Base-by-base conservation (phyloP, 2,888 invertebrate species). In the Hedya salicella region DNA sequence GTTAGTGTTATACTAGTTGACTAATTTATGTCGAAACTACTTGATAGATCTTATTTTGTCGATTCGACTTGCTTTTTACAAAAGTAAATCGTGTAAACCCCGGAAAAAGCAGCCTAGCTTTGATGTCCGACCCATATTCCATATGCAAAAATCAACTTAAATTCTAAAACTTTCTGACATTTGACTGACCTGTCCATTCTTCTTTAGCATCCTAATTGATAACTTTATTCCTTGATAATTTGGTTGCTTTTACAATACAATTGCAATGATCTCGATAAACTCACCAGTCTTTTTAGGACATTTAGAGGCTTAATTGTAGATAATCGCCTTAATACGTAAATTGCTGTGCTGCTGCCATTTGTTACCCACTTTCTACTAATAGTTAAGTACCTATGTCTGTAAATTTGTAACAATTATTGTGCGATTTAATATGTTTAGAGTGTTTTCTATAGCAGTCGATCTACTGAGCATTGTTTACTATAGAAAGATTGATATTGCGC, bases 311-410 rank as follows among this genome's bases (percentile, higher is more conserved):
- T 76, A 75, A 78, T 75, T 71, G 74, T 72, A 73, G 71, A 74
- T 75, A 76, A 78, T 76, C 70, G 75, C 71, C 68, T 69, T 74
- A 72, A 74, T 74, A 73, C 73, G 71, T 77, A 73, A 75, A 77
- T 74, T 77, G 76, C 71, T 21, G 48, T 16, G 30, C 48, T 30
- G 49, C n/a, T 57, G 57, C 74, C 71, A 74, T 77, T 78, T 72
- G 73, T 76, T 76, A 74, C 52, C 70, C 72, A 72, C 73, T 75
- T 75, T 75, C 73, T 69, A 70, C 64, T 71, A 70, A 68, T 46
- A 56, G 42, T 49, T 56, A 50, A 49, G 39, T 57, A 49, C 30
- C 25, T 32, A 42, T 30, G 42, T 63, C 50, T 49, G 50, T 21
- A 32, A 49, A 32, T 57, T 57, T 21, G 57, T 62, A 42, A 46